A percentile compares a stretch with the other conserved stretches of the same genome.
These are phyloP conservation scores for Phania funesta DNA, from an alignment of 2,888 invertebrate species.

Conservation along the genomic window DNA sequence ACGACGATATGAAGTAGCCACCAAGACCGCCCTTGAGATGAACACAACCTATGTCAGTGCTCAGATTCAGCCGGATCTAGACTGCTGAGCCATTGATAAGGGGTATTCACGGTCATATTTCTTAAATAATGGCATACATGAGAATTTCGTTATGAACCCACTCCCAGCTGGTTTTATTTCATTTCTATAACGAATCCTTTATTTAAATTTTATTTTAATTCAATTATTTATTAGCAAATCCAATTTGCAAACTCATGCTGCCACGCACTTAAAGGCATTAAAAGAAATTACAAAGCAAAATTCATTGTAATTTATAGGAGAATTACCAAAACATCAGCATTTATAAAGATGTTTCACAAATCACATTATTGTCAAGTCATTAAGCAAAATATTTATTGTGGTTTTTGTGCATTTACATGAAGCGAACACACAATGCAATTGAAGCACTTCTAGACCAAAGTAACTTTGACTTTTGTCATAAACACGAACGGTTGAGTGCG, in stretches of 20 bases:
- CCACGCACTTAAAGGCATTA: background rate
- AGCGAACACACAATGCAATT: background rate
- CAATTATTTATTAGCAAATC: too few relatives aligned
- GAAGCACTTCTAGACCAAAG: background rate
- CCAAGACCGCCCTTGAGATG: too few relatives aligned
- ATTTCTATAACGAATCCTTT: too few relatives aligned
- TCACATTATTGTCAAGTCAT: slow-evolving; percentile 53
- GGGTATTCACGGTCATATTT: too few relatives aligned
- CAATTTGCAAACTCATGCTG: background rate
- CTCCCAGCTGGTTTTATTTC: too few relatives aligned
- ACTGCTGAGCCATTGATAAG: too few relatives aligned
- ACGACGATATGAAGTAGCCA: too few relatives aligned
- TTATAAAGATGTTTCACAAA: slow-evolving; percentile 36
- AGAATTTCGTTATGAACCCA: too few relatives aligned
- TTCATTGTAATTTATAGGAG: background rate
- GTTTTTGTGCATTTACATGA: slow-evolving; percentile 5
- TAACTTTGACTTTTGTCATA: background rate
- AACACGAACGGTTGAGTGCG: background rate
- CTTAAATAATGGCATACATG: too few relatives aligned
- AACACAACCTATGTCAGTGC: too few relatives aligned
- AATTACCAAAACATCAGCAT: background rate
- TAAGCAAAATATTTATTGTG: slow-evolving; percentile 17
- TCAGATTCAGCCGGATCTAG: too few relatives aligned
- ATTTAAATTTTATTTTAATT: too few relatives aligned
- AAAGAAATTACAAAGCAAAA: background rate